Base-by-base conservation (phyloP, 2,888 invertebrate genomes). In the Polylopha cassiicola region DNA sequence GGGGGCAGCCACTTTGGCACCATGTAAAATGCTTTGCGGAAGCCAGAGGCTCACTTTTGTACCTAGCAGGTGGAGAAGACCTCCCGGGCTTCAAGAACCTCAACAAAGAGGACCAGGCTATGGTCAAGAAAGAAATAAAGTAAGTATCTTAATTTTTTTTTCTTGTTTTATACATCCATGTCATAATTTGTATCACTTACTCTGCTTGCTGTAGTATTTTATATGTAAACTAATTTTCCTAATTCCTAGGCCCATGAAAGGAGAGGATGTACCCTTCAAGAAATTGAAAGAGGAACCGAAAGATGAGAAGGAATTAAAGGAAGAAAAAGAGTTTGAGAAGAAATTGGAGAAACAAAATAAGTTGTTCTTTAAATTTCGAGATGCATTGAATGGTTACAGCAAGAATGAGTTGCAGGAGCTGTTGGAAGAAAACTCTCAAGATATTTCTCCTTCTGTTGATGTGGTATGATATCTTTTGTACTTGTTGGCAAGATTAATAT, bases 11-110 rank as follows among this genome's bases (percentile, higher is more conserved):
- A 39, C 81, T 91, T 33, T 98, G 98, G 98, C 92, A 98, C 72
- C 98, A 98, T 75, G 73, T 96, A 2, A 92, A 93, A 43, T 98
- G 98, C 67, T 98, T 98, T 80, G 91, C 89, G 0, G 90, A 94
- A 60, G 56, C 73, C 1, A 87, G 96, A 21, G 86, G 88, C 10
- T 91, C 92, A 4, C 73, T 97, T 2, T 88, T 90, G 8, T 98
- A 91, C 75, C 90, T 89, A 62, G 92, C 89, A 20, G 79, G 87
- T 6, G 95, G 92, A 0, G 90, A 91, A 43, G 79, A 81, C 55
- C 73, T 98, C 13, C 92, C 93, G n/a, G 97, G 97, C 0, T 94
- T 91, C 65, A 86, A 89, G 7, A 64, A 65, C 0, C 78, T 98
- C 2, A 89, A 79, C 4, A 86, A 89, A 48, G 92, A 92, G n/a